These are phyloP conservation scores for Thecocarcelia acutangulata DNA, from an alignment of 2,888 invertebrate species.

Conservation along the genomic window DNA sequence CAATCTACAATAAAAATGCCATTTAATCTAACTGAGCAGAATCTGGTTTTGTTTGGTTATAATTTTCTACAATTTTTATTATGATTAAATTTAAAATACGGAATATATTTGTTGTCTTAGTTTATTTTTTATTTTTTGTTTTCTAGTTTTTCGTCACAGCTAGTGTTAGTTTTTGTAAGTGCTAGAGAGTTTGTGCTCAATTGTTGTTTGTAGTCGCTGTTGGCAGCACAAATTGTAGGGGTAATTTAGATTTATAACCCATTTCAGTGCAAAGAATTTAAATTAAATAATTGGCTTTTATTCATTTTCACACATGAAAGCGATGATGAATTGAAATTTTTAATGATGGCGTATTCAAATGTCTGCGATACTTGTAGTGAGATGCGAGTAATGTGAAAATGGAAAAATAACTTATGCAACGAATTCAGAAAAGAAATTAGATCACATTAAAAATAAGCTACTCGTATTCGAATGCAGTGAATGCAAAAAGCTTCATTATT, in stretches of 20 bases:
- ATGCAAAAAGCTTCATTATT: too few relatives aligned
- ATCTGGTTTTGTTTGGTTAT: slow-evolving; percentile 19
- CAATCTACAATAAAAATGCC: slow-evolving; percentile 51
- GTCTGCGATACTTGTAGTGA: slow-evolving; percentile 12
- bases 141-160: background rate
- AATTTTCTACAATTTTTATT: slow-evolving; percentile 50
- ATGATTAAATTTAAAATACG: slow-evolving; percentile 55
- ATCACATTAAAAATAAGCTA: too few relatives aligned
- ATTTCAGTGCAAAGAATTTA: slow-evolving; percentile 32
- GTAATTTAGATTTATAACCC: slow-evolving; percentile 49
- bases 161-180: background rate
- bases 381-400: background rate
- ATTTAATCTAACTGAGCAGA: slow-evolving; percentile 32
- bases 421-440: background rate
- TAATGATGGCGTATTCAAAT: slow-evolving; percentile 17
- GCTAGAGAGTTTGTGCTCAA: slow-evolving; percentile 15
- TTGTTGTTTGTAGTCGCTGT: too few relatives aligned
- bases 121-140: slow-evolving; percentile 14
- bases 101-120: background rate
- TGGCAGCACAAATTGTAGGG: slow-evolving; percentile 28
- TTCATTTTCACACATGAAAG: slow-evolving; percentile 1
- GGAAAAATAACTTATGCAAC: background rate
- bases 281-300: slow-evolving; percentile 47
- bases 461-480: too few relatives aligned
- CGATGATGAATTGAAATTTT: background rate